Evolutionary conservation across 53 echinoderm and acorn worm species (phyloP).

Genomic region (Pentamera pediparva): DNA sequence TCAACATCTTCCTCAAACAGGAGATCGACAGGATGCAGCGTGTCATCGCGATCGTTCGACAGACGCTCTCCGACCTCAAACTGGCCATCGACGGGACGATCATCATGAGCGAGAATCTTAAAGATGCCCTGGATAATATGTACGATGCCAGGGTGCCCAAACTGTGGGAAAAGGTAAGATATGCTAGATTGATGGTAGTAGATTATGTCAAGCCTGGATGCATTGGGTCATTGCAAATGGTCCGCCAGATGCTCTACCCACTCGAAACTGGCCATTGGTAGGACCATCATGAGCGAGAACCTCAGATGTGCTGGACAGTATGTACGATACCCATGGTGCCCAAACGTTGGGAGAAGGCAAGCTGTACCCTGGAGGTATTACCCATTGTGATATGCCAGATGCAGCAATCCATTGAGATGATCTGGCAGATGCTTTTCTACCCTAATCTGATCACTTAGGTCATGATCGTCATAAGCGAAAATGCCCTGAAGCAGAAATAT

Average conservation of each 20-base stretch:
- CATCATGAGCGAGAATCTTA: slow-evolving; percentile 98
- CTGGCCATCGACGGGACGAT: slow-evolving; percentile 98
- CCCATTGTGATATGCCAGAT: too few relatives aligned
- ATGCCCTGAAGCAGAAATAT: too few relatives aligned
- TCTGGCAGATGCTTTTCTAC: too few relatives aligned
- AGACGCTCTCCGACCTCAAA: slow-evolving; percentile 83
- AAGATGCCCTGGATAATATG: slow-evolving; percentile 96
- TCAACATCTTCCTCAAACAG: slow-evolving; percentile 98
- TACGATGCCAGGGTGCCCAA: slow-evolving; percentile 93
- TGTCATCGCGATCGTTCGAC: slow-evolving; percentile 69
- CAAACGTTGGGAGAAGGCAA: too few relatives aligned
- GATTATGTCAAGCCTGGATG: too few relatives aligned
- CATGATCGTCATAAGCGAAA: too few relatives aligned
- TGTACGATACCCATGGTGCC: too few relatives aligned
- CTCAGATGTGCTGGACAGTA: too few relatives aligned
- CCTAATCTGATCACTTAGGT: too few relatives aligned
- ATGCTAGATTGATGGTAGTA: background rate
- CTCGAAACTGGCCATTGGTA: background rate
- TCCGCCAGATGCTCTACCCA: background rate
- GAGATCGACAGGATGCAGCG: slow-evolving; percentile 99
- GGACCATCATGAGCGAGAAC: background rate
- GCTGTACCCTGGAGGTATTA: too few relatives aligned
- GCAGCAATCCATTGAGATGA: too few relatives aligned
- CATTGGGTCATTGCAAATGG: too few relatives aligned
- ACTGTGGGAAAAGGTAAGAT: slow-evolving; percentile 75